phyloP scores from a whole-genome alignment of 2,113 vertebrate genomes.

The Prochilodus magdalenae region DNA sequence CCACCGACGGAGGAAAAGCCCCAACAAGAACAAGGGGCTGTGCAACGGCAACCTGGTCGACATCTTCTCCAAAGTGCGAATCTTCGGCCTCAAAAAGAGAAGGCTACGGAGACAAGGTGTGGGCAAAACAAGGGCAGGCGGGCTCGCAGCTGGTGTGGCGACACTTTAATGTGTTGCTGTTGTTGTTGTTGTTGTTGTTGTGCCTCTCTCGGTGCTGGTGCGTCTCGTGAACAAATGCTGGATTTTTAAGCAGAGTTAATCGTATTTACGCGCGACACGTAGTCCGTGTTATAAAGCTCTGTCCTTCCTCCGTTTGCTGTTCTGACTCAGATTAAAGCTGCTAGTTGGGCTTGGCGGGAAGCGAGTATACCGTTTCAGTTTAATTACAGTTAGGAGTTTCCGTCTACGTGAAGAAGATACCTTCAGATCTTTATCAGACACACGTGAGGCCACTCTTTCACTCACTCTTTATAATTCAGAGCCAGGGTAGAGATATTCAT shows the following conservation, averaged over 20 bases:
- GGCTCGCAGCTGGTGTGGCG: no score
- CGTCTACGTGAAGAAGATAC: not conserved
- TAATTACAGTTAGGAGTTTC: slow-evolving; percentile 5
- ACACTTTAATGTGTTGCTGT: no score
- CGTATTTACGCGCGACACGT: not conserved
- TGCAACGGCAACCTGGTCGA: slow-evolving; percentile 98
- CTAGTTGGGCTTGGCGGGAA: slow-evolving; percentile 6
- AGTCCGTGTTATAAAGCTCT: not conserved
- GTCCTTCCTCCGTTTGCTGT: not conserved
- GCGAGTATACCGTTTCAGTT: slow-evolving; percentile 16
- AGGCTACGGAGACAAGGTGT: slow-evolving; percentile 97
- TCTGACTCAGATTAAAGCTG: slow-evolving; percentile 9
- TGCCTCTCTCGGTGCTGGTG: slow-evolving; percentile 14
- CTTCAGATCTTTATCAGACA: not conserved
- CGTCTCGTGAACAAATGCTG: not conserved
- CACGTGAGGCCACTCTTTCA: not conserved
- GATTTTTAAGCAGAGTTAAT: slow-evolving; percentile 16
- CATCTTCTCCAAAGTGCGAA: slow-evolving; percentile 99
- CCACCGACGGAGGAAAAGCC: slow-evolving; percentile 95
- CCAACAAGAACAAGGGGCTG: slow-evolving; percentile 94
- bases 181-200: no score
- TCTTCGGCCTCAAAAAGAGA: slow-evolving; percentile 98
- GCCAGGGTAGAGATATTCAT: no score
- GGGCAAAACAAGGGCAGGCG: slow-evolving; percentile 43
- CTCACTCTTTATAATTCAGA: no score